Evolutionary conservation across 1,140 invertebrate species (phyloP).

Genomic region (Drosophila erecta): DNA sequence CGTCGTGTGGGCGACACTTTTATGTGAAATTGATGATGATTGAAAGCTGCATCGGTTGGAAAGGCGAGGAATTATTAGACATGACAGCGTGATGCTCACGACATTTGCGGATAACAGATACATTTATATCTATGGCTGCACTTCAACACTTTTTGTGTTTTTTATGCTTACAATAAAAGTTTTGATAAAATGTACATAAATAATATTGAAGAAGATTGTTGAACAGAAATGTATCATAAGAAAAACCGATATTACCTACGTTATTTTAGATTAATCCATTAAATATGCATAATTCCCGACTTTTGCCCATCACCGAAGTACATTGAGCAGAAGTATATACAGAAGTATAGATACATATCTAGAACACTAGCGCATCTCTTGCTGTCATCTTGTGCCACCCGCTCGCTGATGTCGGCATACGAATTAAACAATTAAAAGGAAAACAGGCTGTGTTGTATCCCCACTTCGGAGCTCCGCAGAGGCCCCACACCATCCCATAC

Average conservation of each 20-base stretch:
- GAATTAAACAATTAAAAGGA: constrained; percentile 75
- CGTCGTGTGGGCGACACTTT: constrained; percentile 79
- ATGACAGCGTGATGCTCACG: constrained; percentile 38
- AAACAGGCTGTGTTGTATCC: constrained; percentile 20
- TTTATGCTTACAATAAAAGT: too few species aligned
- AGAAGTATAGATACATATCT: too few species aligned
- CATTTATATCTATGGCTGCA: background rate
- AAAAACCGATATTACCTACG: too few species aligned
- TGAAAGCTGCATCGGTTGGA: constrained; percentile 67
- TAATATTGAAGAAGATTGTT: too few species aligned
- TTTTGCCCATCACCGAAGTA: background rate
- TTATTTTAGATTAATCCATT: too few species aligned
- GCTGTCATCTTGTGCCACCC: constrained; percentile 1
- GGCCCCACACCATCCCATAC: background rate
- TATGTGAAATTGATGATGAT: constrained; percentile 85
- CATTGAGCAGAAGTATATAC: background rate
- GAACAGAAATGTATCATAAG: too few species aligned
- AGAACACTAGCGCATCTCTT: constrained; percentile 1
- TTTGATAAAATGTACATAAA: too few species aligned
- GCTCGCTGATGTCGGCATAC: constrained; percentile 43
- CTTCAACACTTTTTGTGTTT: too few species aligned
- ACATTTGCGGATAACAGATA: constrained; percentile 7
- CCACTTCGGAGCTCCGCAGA: background rate
- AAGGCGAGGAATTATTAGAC: constrained; percentile 22
- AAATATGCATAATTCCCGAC: too few species aligned